Conservation (phyloP, 2,888 invertebrate species). For the Hymenopus coronatus region DNA sequence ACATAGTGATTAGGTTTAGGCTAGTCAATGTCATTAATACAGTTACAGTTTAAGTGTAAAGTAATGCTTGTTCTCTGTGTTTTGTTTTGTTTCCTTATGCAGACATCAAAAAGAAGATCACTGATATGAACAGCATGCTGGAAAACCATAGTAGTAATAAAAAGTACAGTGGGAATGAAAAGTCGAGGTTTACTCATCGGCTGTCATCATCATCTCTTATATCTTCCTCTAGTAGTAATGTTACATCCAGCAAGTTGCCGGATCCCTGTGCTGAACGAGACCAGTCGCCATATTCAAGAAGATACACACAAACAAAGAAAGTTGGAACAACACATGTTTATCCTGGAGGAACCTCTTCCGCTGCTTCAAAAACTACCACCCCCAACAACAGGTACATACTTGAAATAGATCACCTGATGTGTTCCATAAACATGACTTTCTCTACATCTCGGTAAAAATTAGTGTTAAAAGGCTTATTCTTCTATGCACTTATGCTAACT, state of each 20-base stretch:
- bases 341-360: background rate
- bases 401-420: too few species aligned
- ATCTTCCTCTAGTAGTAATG: background rate
- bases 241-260: background rate
- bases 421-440: too few species aligned
- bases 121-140: slow-evolving; percentile 2
- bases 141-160: background rate
- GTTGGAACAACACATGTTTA: slow-evolving; percentile 25
- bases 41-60: too few species aligned
- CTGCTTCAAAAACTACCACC: background rate
- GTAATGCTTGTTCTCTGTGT: background rate
- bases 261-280: background rate
- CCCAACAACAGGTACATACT: background rate
- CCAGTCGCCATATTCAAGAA: background rate
- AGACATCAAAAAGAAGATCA: slow-evolving; percentile 21
- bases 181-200: background rate
- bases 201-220: slow-evolving; percentile 6
- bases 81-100: background rate
- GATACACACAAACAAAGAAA: slow-evolving; percentile 25
- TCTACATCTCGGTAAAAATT: too few species aligned
- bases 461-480: too few species aligned
- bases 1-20: background rate
- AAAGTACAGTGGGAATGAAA: background rate
- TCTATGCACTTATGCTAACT: too few species aligned
- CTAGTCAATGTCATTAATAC: background rate